These are phyloP conservation scores for Cheumatopsyche charites DNA, from an alignment of 1,140 invertebrate species.

Conservation along the genomic window DNA sequence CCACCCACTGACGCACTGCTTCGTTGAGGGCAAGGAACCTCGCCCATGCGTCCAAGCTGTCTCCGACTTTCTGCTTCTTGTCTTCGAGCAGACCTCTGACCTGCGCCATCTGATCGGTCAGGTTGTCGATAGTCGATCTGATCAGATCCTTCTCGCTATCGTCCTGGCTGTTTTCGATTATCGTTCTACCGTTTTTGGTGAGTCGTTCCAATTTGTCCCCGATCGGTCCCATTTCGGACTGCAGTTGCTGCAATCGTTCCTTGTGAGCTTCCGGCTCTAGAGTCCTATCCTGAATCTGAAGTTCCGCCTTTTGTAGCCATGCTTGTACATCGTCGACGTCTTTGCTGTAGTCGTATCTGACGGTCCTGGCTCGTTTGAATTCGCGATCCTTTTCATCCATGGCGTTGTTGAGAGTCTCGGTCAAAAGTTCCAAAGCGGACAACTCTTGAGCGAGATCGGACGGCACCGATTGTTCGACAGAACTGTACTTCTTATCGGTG, in stretches of 20 bases:
- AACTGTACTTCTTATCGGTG: constrained; percentile 71
- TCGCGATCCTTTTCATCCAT: constrained; percentile 89
- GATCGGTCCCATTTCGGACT: constrained; percentile 74
- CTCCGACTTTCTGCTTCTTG: constrained; percentile 81
- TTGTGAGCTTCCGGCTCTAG: constrained; percentile 77
- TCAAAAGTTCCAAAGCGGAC: constrained; percentile 76
- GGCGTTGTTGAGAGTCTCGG: constrained; percentile 74
- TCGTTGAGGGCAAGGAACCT: constrained; percentile 84
- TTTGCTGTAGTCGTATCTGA: constrained; percentile 76
- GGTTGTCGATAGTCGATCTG: constrained; percentile 73
- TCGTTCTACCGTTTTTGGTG: constrained; percentile 75
- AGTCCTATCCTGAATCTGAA: constrained; percentile 80
- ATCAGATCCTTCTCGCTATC: constrained; percentile 78
- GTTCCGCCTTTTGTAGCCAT: constrained; percentile 83
- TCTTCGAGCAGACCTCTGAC: constrained; percentile 80
- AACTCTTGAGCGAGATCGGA: constrained; percentile 77
- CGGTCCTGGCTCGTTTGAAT: constrained; percentile 81
- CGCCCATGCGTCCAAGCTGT: constrained; percentile 86
- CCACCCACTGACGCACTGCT: constrained; percentile 81
- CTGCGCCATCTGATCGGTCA: constrained; percentile 79
- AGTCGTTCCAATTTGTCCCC: constrained; percentile 79
- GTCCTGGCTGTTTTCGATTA: constrained; percentile 80
- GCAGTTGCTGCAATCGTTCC: constrained; percentile 76
- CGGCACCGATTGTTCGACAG: constrained; percentile 72
- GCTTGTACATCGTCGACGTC: constrained; percentile 81